A percentile compares a stretch with the other conserved stretches of the same genome.
Conservation (phyloP, 2,888 invertebrate species). For the Argyresthia goedartella region DNA sequence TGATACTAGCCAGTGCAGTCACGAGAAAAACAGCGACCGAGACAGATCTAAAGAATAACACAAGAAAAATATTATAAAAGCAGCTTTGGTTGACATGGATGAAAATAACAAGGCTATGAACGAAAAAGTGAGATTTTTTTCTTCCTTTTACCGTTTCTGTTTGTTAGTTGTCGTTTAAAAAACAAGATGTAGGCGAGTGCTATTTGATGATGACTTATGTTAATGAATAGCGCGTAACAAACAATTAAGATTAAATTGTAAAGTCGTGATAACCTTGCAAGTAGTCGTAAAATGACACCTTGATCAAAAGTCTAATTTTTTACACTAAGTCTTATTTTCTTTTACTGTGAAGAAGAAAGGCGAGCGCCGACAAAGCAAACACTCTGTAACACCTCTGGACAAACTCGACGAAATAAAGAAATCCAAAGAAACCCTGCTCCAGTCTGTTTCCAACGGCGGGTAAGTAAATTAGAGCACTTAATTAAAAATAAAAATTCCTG, state of each 20-base stretch:
- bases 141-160: background rate
- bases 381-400: conserved; percentile 18
- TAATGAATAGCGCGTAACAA: no score
- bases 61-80: no score
- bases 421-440: conserved; percentile 52
- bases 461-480: conserved; percentile 25
- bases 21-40: background rate
- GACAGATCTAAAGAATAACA: background rate
- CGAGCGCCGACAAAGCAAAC: conserved; percentile 21
- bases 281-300: no score
- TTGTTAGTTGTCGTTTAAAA: no score
- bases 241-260: no score
- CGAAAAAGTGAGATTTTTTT: conserved; percentile 32
- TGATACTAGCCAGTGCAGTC: background rate
- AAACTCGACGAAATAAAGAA: conserved; percentile 49
- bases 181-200: no score
- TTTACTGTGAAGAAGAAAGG: conserved; percentile 27
- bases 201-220: no score
- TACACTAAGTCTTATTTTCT: no score
- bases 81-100: background rate
- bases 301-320: no score
- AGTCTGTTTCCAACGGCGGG: conserved; percentile 41
- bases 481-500: conserved; percentile 11
- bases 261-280: no score
- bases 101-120: conserved; percentile 19